Evolutionary conservation across 2,797 vertebrate species (phyloP), one percentile per base, ranked within the genome.

Genomic region (Esox masquinongy): DNA sequence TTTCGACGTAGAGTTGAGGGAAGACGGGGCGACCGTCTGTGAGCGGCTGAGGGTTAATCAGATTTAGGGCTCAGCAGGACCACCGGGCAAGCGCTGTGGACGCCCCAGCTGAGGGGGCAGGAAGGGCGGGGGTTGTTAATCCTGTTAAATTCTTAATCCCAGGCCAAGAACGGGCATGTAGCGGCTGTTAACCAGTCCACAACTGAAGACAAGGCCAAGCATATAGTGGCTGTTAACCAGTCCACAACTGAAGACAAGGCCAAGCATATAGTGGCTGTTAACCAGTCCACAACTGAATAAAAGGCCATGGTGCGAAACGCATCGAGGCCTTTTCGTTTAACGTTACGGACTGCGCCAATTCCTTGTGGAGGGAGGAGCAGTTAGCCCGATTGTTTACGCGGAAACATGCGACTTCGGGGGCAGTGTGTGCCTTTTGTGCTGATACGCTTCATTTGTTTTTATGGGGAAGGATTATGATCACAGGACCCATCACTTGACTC

Each of bases 71-170:
- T 92, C 85, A 92, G 88, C 79, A 81, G 83, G 70, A 72, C 77
- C 79, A 81, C 84, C 86, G 87, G 89, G 90, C 87, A 85, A 87
- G 84, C 76, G 84, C 76, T 82, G 83, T 87, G 84, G 90, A 85
- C 72, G 71, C 80, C 83, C 85, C 88, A 79, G 84, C 80, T 82
- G 85, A 82, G 82, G 19, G 50, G 74, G 11, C 15, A 47, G 29
- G 74, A 80, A 77, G 79, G 87, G 73, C 70, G 73, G 83, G 79
- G 85, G 81, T 75, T 79, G 82, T 72, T 91, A 94, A 93, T 93
- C 91, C 92, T 82, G 88, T 90, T 92, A 92, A 66, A 90, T 70
- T 87, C 82, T 78, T 92, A 93, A 92, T 92, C 89, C 84, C 50
- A 63, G 29, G 79, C 71, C 77, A 15, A 83, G 77, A 56, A 74